phyloP scores from a whole-genome alignment of 2,113 vertebrate species.

The Malurus elegans region DNA sequence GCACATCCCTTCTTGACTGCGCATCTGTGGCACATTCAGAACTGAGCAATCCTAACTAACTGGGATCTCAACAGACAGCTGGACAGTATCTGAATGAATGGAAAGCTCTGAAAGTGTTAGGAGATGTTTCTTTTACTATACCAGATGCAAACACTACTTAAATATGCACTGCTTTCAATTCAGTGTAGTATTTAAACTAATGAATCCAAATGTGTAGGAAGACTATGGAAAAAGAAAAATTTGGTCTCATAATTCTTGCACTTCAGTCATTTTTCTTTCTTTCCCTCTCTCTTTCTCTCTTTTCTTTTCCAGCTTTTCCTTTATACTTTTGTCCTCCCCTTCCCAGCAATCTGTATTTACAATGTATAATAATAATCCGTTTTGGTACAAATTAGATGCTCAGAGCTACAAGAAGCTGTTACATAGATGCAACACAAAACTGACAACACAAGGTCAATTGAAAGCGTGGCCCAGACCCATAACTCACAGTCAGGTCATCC shows the following conservation, averaged over 20 bases:
- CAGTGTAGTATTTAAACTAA: neutral
- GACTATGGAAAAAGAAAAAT: neutral
- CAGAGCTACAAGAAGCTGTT: neutral
- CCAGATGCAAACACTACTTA: neutral
- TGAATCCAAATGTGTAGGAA: neutral
- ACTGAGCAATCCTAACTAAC: neutral
- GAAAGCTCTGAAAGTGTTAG: neutral
- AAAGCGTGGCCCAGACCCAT: fast-evolving
- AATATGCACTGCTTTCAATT: neutral
- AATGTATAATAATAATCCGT: neutral
- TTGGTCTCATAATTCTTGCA: neutral
- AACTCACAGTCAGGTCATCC: neutral
- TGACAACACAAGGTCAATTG: too few species aligned
- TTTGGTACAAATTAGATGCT: neutral
- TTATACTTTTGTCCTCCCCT: neutral
- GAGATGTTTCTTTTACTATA: neutral
- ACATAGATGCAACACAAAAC: neutral
- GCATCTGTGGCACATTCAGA: neutral
- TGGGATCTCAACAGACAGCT: neutral
- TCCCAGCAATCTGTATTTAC: neutral
- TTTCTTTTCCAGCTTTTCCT: neutral
- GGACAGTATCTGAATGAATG: neutral
- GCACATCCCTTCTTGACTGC: neutral
- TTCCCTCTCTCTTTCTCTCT: neutral
- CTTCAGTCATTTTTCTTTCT: neutral